These are phyloP conservation scores for Hyla sarda DNA, from an alignment of 2,113 vertebrate genomes.

Conservation along the genomic window DNA sequence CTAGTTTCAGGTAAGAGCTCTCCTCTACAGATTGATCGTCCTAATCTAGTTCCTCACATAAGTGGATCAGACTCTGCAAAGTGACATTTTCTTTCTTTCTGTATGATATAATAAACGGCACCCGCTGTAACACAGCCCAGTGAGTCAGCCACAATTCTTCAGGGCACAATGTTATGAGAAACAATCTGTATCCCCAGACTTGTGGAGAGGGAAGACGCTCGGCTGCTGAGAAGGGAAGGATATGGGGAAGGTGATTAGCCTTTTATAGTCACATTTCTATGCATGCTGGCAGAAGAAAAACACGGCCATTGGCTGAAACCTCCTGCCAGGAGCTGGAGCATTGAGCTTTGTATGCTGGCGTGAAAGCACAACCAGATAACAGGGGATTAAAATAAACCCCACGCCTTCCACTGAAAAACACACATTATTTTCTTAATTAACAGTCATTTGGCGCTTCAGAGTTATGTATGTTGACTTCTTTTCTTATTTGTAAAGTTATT, in stretches of 20 bases:
- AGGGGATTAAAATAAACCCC: slow-evolving; percentile 53
- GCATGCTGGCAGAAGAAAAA: slow-evolving; percentile 60
- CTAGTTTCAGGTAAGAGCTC: slow-evolving; percentile 85
- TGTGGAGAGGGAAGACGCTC: slow-evolving; percentile 15
- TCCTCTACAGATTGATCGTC: background rate
- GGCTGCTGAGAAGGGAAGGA: slow-evolving; percentile 21
- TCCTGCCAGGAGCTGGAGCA: slow-evolving; percentile 55
- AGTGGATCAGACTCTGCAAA: background rate
- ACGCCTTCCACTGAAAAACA: slow-evolving; percentile 18
- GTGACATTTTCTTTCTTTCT: background rate
- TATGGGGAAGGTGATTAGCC: slow-evolving; percentile 52
- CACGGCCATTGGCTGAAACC: slow-evolving; percentile 50
- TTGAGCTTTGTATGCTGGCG: slow-evolving; percentile 60
- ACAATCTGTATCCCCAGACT: slow-evolving; percentile 31
- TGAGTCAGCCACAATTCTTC: slow-evolving; percentile 59
- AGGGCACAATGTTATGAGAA: slow-evolving; percentile 50
- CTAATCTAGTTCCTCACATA: slow-evolving; percentile 13
- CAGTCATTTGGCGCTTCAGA: slow-evolving; percentile 28
- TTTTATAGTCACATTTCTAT: slow-evolving; percentile 59
- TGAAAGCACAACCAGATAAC: slow-evolving; percentile 48
- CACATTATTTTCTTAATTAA: slow-evolving; percentile 46
- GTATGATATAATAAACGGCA: slow-evolving; percentile 19
- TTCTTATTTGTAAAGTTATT: slow-evolving; percentile 12
- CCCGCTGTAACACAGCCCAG: slow-evolving; percentile 59
- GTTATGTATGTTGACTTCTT: slow-evolving; percentile 17